Percentiles rank a stretch among this genome's conserved stretches.
Evolutionary conservation across 1,140 invertebrate species (phyloP).

Genomic region (Megalonaias nervosa): DNA sequence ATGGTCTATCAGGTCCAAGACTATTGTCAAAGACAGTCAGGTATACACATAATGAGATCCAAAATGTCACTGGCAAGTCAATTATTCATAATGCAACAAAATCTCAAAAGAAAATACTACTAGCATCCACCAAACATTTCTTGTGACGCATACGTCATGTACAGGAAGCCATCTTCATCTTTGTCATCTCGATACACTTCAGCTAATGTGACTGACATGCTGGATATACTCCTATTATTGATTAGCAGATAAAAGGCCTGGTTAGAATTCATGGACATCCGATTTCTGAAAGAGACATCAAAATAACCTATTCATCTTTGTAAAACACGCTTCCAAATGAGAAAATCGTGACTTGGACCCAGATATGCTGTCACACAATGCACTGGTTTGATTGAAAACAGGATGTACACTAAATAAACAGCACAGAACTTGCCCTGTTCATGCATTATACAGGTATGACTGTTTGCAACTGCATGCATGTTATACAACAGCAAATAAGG

Average conservation of each 20-base stretch:
- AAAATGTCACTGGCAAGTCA: too few species aligned
- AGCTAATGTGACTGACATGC: constrained; percentile 83
- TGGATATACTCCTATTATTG: constrained; percentile 86
- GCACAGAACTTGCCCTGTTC: too few species aligned
- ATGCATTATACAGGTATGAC: too few species aligned
- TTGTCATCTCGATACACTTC: constrained; percentile 84
- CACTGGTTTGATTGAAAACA: too few species aligned
- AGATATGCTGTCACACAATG: too few species aligned
- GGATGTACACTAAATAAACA: too few species aligned
- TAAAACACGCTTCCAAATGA: too few species aligned
- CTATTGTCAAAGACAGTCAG: too few species aligned
- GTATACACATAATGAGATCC: too few species aligned
- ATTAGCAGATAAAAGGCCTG: constrained; percentile 87
- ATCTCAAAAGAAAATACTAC: background rate
- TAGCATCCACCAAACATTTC: constrained; percentile 83
- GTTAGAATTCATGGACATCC: constrained; percentile 67
- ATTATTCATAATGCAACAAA: too few species aligned
- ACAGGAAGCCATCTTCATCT: constrained; percentile 87
- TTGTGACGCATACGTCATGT: constrained; percentile 89
- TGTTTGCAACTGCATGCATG: background rate
- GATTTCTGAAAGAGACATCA: constrained; percentile 55
- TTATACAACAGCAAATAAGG: background rate
- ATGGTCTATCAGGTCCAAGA: too few species aligned
- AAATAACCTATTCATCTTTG: background rate
- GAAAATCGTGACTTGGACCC: too few species aligned